phyloP scores from a whole-genome alignment of 2,113 vertebrate species.

The Sula dactylatra region DNA sequence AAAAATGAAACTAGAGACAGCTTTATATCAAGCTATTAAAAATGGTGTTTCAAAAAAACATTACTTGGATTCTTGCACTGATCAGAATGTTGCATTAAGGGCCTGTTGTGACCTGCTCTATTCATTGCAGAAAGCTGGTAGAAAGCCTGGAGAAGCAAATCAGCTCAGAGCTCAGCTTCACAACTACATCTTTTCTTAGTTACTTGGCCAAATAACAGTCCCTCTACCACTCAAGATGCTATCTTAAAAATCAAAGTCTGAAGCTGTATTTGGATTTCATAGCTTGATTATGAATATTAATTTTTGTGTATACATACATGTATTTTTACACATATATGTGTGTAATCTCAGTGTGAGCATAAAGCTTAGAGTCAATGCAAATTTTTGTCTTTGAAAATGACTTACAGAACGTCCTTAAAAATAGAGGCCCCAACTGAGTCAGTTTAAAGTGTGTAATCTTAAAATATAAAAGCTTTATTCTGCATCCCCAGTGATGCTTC shows the following conservation, averaged over 20 bases:
- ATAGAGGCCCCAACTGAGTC: neutral
- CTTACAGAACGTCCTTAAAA: neutral
- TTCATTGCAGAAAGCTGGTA: neutral
- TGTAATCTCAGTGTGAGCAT: neutral
- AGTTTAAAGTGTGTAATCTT: neutral
- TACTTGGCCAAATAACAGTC: neutral
- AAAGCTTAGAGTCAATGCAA: neutral
- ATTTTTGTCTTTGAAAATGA: neutral
- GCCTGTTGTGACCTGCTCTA: neutral
- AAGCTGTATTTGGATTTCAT: neutral
- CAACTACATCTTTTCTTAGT: neutral
- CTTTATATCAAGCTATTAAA: neutral
- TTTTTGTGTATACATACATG: neutral
- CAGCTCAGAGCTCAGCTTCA: neutral
- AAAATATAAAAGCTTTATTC: neutral
- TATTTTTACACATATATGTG: neutral
- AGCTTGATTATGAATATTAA: neutral
- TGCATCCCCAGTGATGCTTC: neutral
- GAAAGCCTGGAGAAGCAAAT: neutral
- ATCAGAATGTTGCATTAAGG: neutral
- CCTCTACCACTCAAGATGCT: neutral
- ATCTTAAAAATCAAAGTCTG: neutral
- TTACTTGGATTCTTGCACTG: neutral
- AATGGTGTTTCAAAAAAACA: neutral
- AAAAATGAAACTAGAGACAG: neutral